Evolutionary conservation across 2,888 invertebrate species (phyloP).

Genomic region (Pseudolycoriella hygida): DNA sequence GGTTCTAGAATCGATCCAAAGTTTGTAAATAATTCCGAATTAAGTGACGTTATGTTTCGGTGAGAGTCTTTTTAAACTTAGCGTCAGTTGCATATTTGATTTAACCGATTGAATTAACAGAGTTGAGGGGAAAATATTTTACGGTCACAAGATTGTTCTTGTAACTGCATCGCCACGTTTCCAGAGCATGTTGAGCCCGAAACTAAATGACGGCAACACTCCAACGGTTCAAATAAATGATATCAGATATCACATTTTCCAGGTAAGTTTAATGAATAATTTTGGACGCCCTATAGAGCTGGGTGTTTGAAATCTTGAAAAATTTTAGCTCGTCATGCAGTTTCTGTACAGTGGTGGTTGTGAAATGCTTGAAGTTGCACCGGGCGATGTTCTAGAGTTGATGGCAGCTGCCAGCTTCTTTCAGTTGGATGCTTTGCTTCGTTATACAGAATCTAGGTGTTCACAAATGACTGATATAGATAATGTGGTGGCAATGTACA

Average conservation of each 20-base stretch:
- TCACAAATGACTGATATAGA: slow-evolving; percentile 70
- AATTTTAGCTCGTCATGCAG: slow-evolving; percentile 82
- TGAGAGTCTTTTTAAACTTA: slow-evolving; percentile 15
- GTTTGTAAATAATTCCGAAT: slow-evolving; percentile 84
- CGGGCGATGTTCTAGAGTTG: slow-evolving; percentile 66
- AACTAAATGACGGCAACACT: slow-evolving; percentile 51
- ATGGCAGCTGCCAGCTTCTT: slow-evolving; percentile 88
- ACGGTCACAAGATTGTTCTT: slow-evolving; percentile 84
- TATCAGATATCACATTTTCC: slow-evolving; percentile 81
- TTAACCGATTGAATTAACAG: slow-evolving; percentile 22
- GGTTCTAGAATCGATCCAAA: slow-evolving; percentile 76
- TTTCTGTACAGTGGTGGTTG: slow-evolving; percentile 83
- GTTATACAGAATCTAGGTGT: slow-evolving; percentile 74
- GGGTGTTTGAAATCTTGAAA: no score
- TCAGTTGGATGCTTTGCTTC: slow-evolving; percentile 65
- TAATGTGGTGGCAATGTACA: slow-evolving; percentile 82
- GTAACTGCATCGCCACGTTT: slow-evolving; percentile 79
- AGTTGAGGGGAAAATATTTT: slow-evolving; percentile 79
- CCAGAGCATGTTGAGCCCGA: slow-evolving; percentile 67
- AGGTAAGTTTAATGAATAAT: no score
- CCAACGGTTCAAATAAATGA: slow-evolving; percentile 85
- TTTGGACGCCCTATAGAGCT: no score
- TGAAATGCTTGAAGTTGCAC: slow-evolving; percentile 55
- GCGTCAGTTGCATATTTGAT: no score
- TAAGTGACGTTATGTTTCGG: slow-evolving; percentile 80